Evolutionary conservation across 2,113 vertebrate species (phyloP).

Genomic region (Candoia aspera): DNA sequence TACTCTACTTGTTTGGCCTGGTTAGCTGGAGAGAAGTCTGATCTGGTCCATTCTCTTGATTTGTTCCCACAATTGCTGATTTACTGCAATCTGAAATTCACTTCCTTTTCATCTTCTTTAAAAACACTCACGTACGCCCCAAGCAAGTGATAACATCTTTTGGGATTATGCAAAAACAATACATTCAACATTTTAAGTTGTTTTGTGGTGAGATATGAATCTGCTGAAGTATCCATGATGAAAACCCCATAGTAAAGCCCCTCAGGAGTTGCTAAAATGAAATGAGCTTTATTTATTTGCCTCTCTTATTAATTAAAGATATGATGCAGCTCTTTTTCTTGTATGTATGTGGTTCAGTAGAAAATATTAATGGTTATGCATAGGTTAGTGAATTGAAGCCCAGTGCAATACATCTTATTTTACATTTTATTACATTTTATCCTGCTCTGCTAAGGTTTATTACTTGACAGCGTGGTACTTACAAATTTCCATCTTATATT

Average conservation of each 20-base stretch:
- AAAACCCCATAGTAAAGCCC: neutral
- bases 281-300: too few relatives aligned
- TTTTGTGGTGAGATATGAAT: neutral
- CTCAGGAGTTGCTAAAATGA: neutral
- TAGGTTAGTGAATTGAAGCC: neutral
- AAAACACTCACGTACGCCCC: neutral
- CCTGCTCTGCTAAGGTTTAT: neutral
- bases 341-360: neutral
- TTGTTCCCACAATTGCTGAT: neutral
- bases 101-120: neutral
- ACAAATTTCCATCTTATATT: conserved; percentile 18
- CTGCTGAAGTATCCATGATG: neutral
- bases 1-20: neutral
- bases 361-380: neutral
- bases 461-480: neutral
- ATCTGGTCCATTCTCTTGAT: neutral
- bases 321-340: neutral
- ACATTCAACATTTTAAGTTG: neutral
- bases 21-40: neutral
- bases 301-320: neutral
- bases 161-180: neutral
- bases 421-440: neutral
- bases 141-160: neutral
- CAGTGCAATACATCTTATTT: neutral
- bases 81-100: neutral